These are phyloP conservation scores for Drosophila diplacantha DNA, from an alignment of 2,888 invertebrate species.

Conservation along the genomic window DNA sequence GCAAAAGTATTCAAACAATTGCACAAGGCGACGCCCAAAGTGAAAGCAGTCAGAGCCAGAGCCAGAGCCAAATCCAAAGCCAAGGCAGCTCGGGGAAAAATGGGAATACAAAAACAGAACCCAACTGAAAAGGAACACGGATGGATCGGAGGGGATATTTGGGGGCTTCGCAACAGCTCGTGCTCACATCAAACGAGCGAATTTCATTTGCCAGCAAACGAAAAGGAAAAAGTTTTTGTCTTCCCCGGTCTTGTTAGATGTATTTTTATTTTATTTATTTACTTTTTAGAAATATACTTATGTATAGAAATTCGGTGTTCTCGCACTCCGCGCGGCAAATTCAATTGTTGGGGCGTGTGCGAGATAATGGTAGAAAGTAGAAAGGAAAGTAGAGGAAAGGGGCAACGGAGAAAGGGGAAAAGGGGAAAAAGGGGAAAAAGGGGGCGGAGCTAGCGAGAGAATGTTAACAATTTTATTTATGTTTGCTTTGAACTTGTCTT, in stretches of 20 bases:
- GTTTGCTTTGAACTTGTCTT: constrained; percentile 69
- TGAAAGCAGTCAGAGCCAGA: constrained; percentile 45
- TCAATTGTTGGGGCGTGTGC: constrained; percentile 65
- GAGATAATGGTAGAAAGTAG: constrained; percentile 14
- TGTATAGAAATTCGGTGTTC: constrained; percentile 30
- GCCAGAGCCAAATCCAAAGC: constrained; percentile 6
- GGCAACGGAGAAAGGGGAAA: neutral
- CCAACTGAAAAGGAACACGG: constrained; percentile 24
- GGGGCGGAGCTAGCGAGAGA: constrained; percentile 39
- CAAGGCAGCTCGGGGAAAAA: constrained; percentile 31
- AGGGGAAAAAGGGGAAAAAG: neutral
- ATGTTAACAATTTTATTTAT: constrained; percentile 73
- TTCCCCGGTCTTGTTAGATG: constrained; percentile 18
- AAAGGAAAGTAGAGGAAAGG: neutral
- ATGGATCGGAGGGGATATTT: constrained; percentile 1
- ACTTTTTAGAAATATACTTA: constrained; percentile 37
- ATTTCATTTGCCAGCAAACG: constrained; percentile 67
- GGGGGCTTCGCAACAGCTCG: constrained; percentile 27
- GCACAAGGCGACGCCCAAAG: constrained; percentile 70
- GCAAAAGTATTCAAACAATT: constrained; percentile 73
- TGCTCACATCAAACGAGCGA: constrained; percentile 70
- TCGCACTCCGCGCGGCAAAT: constrained; percentile 43
- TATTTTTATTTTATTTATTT: constrained; percentile 32
- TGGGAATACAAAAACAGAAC: constrained; percentile 28
- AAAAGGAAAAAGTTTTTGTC: constrained; percentile 61